Evolutionary conservation across 2,113 vertebrate species (phyloP).

Genomic region (Mustelus asterias): DNA sequence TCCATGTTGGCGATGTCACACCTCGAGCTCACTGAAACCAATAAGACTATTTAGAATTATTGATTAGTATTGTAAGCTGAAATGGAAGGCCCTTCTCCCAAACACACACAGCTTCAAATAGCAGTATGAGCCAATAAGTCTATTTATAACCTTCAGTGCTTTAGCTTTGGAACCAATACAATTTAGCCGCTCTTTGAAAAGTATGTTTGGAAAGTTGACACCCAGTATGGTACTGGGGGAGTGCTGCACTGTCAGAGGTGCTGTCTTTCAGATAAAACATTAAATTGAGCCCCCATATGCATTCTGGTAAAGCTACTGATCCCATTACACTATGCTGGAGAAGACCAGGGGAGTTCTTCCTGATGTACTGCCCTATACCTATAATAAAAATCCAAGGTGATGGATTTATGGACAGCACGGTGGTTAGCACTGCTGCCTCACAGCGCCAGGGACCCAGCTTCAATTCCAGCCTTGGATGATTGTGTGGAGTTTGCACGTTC

Average conservation of each 20-base stretch:
- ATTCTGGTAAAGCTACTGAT: not conserved
- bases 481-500: too few species aligned
- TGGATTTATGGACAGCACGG: too few species aligned
- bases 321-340: not conserved
- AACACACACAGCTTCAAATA: not conserved
- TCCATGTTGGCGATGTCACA: not conserved
- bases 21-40: not conserved
- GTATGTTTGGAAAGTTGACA: not conserved
- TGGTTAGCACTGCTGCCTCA: too few species aligned
- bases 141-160: not conserved
- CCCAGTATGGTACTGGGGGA: not conserved
- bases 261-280: not conserved
- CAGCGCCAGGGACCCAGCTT: too few species aligned
- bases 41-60: not conserved
- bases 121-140: not conserved
- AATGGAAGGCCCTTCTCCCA: not conserved
- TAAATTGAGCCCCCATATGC: not conserved
- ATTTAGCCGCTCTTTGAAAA: not conserved
- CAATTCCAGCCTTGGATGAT: too few species aligned
- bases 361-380: not conserved
- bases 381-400: not conserved
- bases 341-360: not conserved
- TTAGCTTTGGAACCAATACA: not conserved
- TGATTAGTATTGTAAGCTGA: slow-evolving; percentile 7
- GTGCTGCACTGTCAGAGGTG: not conserved